Percentiles rank a stretch among this genome's conserved stretches.
phyloP scores from a whole-genome alignment of 2,113 vertebrate genomes.

The Danionella cerebrum region DNA sequence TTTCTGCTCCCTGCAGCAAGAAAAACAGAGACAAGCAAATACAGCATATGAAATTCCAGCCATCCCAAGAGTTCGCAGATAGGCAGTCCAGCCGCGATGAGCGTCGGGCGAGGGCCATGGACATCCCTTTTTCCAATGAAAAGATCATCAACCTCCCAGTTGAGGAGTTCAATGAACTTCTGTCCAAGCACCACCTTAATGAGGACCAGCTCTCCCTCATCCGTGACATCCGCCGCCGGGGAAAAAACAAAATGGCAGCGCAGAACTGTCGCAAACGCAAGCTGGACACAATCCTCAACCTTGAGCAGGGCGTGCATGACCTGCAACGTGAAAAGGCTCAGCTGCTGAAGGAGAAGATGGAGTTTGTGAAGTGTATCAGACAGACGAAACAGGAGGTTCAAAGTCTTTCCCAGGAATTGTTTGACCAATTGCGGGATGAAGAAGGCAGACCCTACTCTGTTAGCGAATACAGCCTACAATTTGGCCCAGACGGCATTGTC shows the following conservation, averaged over 20 bases:
- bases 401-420: constrained; percentile 90
- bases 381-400: constrained; percentile 98
- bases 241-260: constrained; percentile 98
- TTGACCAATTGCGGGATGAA: constrained; percentile 85
- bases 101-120: constrained; percentile 88
- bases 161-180: constrained; percentile 96
- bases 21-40: constrained; percentile 76
- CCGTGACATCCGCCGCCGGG: constrained; percentile 88
- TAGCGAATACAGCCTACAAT: constrained; percentile 85
- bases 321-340: constrained; percentile 83
- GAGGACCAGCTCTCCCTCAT: constrained; percentile 93
- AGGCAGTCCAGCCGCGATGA: constrained; percentile 92
- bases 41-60: constrained; percentile 54
- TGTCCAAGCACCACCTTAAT: constrained; percentile 91
- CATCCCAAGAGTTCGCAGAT: constrained; percentile 71
- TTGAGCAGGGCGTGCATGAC: constrained; percentile 92
- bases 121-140: constrained; percentile 96
- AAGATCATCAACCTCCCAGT: constrained; percentile 97
- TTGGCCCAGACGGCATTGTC: constrained; percentile 80
- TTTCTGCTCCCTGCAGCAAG: constrained; percentile 64
- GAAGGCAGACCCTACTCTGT: constrained; percentile 88
- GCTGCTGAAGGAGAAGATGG: constrained; percentile 91
- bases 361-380: constrained; percentile 85
- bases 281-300: constrained; percentile 92
- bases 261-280: constrained; percentile 98